Percentiles rank a stretch among this genome's conserved stretches.
Conservation (phyloP, 2,888 invertebrate genomes). For the Eugnorisma glareosa region DNA sequence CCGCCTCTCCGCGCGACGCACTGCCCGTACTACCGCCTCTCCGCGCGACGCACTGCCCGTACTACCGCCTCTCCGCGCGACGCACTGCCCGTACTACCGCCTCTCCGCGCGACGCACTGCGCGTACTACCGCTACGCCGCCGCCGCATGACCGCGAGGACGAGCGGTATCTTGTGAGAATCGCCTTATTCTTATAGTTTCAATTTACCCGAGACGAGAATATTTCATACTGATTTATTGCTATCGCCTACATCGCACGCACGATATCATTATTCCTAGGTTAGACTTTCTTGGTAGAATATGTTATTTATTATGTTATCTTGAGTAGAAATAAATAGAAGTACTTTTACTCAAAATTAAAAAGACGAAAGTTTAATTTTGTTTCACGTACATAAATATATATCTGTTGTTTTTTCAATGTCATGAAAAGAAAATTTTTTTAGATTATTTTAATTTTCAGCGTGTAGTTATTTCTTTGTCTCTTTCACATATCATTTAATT, state of each 20-base stretch:
- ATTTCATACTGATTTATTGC: slow-evolving; percentile 47
- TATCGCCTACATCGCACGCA: slow-evolving; percentile 18
- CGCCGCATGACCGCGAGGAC: background rate
- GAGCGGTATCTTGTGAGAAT: background rate
- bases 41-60: no score
- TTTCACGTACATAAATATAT: no score
- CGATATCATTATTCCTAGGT: slow-evolving; percentile 35
- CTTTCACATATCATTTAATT: background rate
- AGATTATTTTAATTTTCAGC: background rate
- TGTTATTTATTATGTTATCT: slow-evolving; percentile 8
- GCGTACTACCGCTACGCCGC: no score
- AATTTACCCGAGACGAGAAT: slow-evolving; percentile 37
- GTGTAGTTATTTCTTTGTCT: background rate
- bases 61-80: no score
- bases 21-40: no score
- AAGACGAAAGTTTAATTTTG: background rate
- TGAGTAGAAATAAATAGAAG: background rate
- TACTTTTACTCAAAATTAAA: background rate
- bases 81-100: no score
- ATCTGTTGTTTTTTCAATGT: background rate
- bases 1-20: no score
- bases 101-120: no score
- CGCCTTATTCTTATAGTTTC: slow-evolving; percentile 22
- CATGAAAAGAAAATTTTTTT: background rate
- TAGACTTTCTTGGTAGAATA: slow-evolving; percentile 13